Evolutionary conservation across 1,140 invertebrate species (phyloP).

Genomic region (Caenorhabditis elegans): DNA sequence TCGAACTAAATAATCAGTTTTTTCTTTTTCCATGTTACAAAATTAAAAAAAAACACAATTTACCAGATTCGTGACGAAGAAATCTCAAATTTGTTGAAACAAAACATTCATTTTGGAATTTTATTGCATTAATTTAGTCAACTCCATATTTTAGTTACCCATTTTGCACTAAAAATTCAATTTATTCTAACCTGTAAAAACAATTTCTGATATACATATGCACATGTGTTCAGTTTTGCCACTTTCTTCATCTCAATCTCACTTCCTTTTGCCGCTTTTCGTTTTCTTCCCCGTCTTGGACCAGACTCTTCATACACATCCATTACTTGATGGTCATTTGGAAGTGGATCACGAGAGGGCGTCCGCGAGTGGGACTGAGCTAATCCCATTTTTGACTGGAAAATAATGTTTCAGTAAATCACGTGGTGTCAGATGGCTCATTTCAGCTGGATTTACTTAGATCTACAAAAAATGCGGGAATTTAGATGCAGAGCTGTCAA

Average conservation of each 20-base stretch:
- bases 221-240: background rate
- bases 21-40: too few species aligned
- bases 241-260: slow-evolving; percentile 2
- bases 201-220: background rate
- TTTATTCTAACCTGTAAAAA: background rate
- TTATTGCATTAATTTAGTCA: too few species aligned
- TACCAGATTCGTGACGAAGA: too few species aligned
- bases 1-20: too few species aligned
- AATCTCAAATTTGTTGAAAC: too few species aligned
- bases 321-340: background rate
- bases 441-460: too few species aligned
- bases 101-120: too few species aligned
- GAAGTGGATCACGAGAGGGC: background rate
- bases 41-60: too few species aligned
- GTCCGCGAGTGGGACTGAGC: background rate
- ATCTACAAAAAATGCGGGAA: too few species aligned
- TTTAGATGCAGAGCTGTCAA: too few species aligned
- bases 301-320: background rate
- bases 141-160: background rate
- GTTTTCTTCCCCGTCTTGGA: background rate
- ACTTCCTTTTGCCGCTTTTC: background rate
- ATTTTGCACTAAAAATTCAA: too few species aligned
- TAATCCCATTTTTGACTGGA: background rate
- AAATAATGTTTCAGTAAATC: background rate
- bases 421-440: too few species aligned